These are phyloP conservation scores for Drosophila nigrodunni DNA, from an alignment of 1,140 invertebrate species.

Conservation along the genomic window DNA sequence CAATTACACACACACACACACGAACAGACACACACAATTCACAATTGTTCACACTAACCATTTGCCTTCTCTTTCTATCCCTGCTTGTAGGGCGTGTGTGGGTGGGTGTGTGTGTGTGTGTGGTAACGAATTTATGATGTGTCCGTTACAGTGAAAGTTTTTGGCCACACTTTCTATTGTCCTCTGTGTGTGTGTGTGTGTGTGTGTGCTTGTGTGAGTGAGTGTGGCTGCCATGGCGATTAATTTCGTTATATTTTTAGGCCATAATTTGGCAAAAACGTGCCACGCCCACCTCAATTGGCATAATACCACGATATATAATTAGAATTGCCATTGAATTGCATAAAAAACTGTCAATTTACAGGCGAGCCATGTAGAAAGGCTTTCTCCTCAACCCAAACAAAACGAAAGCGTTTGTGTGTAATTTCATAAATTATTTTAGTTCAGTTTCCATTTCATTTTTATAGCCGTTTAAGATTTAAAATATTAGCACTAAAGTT, in stretches of 20 bases:
- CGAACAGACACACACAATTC: slow-evolving; percentile 42
- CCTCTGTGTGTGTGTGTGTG: neutral
- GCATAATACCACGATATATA: slow-evolving; percentile 20
- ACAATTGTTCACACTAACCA: slow-evolving; percentile 59
- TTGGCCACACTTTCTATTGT: slow-evolving; percentile 12
- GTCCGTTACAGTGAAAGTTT: slow-evolving; percentile 30
- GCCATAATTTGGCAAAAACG: slow-evolving; percentile 32
- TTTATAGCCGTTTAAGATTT: too few relatives aligned
- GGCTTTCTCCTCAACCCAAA: neutral
- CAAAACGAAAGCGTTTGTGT: too few relatives aligned
- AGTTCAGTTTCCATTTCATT: too few relatives aligned
- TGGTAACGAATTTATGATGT: slow-evolving; percentile 55
- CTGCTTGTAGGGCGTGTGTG: too few relatives aligned
- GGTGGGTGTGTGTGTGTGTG: slow-evolving; percentile 2
- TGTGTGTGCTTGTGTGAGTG: neutral
- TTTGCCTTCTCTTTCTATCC: slow-evolving; percentile 8
- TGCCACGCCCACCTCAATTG: slow-evolving; percentile 8
- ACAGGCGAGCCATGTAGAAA: neutral
- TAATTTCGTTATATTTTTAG: slow-evolving; percentile 59
- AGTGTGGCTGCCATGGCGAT: slow-evolving; percentile 32
- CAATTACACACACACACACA: slow-evolving; percentile 32
- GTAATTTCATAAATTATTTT: too few relatives aligned
- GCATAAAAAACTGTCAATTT: slow-evolving; percentile 44
- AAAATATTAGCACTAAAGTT: too few relatives aligned
- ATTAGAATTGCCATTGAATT: slow-evolving; percentile 38